Base-by-base conservation (phyloP, 35 echinoderm and acorn worm species). In the Apostichopus japonicus region DNA sequence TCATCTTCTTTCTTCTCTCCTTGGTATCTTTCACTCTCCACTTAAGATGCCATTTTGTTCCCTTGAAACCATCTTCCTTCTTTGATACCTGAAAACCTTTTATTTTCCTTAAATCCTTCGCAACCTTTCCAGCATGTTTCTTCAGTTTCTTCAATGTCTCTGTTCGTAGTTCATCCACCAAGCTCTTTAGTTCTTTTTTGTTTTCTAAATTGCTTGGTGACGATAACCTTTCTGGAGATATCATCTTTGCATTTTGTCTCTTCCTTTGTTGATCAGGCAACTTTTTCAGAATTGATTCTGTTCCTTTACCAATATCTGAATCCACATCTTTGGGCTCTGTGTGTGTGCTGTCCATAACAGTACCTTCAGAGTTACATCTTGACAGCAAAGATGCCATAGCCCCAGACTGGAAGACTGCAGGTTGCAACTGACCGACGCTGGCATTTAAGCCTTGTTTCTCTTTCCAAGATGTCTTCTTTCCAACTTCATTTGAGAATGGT, bases 1-100 rank as follows among this genome's bases (percentile, higher is more conserved):
- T 89, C 16, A 89, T 72, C 86, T 89, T 89, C 24, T 51, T 89
- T 89, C 86, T 73, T 89, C 67, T 89, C 15, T 53, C 10, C 16
- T 53, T 89, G n/a, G 9, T 6, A 16, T 17, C 79, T 54, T 54
- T 82, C 16, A 56, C 44, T 24, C 79, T 82, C 79, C 79, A 82
- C 54, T 82, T 82, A 51, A 82, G 54, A 23, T 82, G 15, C 33
- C 54, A 82, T 82, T 16, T 54, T 44, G 15, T 6, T n/a, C 6
- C 5, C 21, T 82, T 54, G 22, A 13, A 44, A 19, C 71, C 7
- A 75, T 75, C 71, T 21, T 61, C 13, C 16, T 75, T 75, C 7
- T 15, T 75, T 21, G 17, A 19, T 75, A 75, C 11, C 81, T 84
- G 19, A 1, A 59, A 23, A n/a, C 53, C 81, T 84, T 84, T 84